Evolutionary conservation across 2,888 invertebrate species (phyloP).

Genomic region (Atrina japonica): DNA sequence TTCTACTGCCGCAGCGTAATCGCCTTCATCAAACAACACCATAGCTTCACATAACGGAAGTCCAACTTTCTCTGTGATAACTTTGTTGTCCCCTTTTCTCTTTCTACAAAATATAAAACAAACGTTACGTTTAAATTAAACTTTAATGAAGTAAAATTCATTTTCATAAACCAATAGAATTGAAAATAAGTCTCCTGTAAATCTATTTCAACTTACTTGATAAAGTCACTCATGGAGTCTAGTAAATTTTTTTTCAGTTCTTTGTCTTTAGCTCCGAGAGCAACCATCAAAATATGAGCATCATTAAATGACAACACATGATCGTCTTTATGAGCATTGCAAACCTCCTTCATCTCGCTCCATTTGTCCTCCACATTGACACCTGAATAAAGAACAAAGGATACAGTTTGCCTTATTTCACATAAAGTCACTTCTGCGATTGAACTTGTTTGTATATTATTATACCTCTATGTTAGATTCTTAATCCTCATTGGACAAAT

Average conservation of each 20-base stretch:
- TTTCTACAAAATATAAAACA: conserved; percentile 47
- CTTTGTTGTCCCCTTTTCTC: conserved; percentile 57
- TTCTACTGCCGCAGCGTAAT: conserved; percentile 76
- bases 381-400: no score
- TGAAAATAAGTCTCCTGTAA: no score
- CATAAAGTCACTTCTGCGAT: no score
- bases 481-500: no score
- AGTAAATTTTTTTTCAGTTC: conserved; percentile 69
- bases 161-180: no score
- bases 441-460: no score
- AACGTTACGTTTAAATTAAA: no score
- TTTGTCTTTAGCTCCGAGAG: conserved; percentile 74
- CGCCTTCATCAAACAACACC: conserved; percentile 75
- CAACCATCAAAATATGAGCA: conserved; percentile 80
- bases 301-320: conserved; percentile 83
- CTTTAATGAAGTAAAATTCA: no score
- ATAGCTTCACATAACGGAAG: conserved; percentile 76
- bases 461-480: no score
- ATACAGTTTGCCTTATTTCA: no score
- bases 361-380: conserved; percentile 78
- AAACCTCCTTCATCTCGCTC: conserved; percentile 73
- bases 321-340: conserved; percentile 80
- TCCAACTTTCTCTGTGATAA: conserved; percentile 68
- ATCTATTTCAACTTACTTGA: conserved; percentile 68
- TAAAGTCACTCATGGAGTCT: conserved; percentile 73